phyloP scores from a whole-genome alignment of 2,113 vertebrate species.

The Dasypus novemcinctus region DNA sequence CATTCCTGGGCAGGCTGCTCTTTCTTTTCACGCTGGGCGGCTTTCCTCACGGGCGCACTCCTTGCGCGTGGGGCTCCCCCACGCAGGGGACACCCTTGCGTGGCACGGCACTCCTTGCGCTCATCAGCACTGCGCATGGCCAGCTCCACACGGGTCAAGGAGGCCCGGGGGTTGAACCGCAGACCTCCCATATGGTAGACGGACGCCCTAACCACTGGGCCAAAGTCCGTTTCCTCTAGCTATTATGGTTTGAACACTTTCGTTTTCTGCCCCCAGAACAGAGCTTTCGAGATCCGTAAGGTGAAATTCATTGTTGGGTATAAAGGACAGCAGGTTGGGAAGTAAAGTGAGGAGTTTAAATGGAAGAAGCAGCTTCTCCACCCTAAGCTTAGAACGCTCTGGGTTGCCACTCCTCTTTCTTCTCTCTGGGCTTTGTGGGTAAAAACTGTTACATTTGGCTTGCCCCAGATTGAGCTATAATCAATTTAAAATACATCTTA shows the following conservation, averaged over 20 bases:
- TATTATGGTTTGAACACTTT: not conserved
- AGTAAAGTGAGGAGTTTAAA: not conserved
- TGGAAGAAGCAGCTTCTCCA: not conserved
- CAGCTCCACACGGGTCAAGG: too few species aligned
- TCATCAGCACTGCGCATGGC: too few species aligned
- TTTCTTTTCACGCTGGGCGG: too few species aligned
- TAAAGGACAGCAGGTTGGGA: not conserved
- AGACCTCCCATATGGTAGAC: too few species aligned
- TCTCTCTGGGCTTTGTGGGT: constrained; percentile 23
- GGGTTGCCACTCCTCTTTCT: not conserved
- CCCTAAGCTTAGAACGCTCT: not conserved
- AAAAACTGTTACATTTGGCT: constrained; percentile 27
- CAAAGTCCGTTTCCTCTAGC: too few species aligned
- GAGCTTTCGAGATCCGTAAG: not conserved
- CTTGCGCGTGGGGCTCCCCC: too few species aligned
- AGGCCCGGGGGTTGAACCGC: too few species aligned
- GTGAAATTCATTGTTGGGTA: not conserved
- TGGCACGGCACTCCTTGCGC: too few species aligned
- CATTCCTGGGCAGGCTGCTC: too few species aligned
- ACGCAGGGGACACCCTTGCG: too few species aligned
- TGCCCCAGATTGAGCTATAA: constrained; percentile 62
- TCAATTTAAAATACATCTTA: constrained; percentile 74
- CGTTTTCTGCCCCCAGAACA: constrained; percentile 1
- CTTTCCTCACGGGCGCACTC: too few species aligned
- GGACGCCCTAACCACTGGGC: too few species aligned